A percentile compares a stretch with the other conserved stretches of the same genome.
Conservation (phyloP, 1,140 invertebrate genomes). For the Calycopis cecrops region DNA sequence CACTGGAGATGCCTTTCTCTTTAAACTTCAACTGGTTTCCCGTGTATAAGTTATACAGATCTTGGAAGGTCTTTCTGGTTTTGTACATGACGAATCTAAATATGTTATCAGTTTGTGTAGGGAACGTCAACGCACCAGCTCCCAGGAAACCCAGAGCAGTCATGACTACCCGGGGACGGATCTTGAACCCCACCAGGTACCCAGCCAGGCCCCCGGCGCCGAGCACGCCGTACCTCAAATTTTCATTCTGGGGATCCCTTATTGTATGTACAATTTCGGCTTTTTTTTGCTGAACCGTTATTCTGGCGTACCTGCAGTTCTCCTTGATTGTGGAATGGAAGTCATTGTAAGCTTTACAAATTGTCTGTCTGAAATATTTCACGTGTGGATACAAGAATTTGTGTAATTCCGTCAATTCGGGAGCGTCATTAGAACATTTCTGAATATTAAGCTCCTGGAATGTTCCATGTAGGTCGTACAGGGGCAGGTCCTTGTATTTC, state of each 20-base stretch:
- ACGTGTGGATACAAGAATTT: constrained; percentile 38
- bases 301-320: constrained; percentile 6
- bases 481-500: constrained; percentile 53
- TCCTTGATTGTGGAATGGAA: constrained; percentile 20
- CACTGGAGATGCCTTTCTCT: not conserved
- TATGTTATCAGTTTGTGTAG: constrained; percentile 46
- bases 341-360: constrained; percentile 16
- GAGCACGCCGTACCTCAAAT: constrained; percentile 31
- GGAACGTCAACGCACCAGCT: constrained; percentile 46
- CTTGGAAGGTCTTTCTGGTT: constrained; percentile 28
- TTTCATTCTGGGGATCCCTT: constrained; percentile 36
- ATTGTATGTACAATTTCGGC: constrained; percentile 33
- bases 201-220: constrained; percentile 30
- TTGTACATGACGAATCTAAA: constrained; percentile 35
- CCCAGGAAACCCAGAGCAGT: constrained; percentile 35
- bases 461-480: constrained; percentile 50
- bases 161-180: constrained; percentile 37
- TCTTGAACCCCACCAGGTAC: constrained; percentile 29
- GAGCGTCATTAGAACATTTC: constrained; percentile 38
- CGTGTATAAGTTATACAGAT: constrained; percentile 33
- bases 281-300: constrained; percentile 17
- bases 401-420: constrained; percentile 40
- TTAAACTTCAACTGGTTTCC: not conserved
- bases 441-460: constrained; percentile 43
- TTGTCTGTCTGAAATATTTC: constrained; percentile 23